Base-by-base conservation (phyloP, 2,113 vertebrate species). In the Mormyrus iriodes region DNA sequence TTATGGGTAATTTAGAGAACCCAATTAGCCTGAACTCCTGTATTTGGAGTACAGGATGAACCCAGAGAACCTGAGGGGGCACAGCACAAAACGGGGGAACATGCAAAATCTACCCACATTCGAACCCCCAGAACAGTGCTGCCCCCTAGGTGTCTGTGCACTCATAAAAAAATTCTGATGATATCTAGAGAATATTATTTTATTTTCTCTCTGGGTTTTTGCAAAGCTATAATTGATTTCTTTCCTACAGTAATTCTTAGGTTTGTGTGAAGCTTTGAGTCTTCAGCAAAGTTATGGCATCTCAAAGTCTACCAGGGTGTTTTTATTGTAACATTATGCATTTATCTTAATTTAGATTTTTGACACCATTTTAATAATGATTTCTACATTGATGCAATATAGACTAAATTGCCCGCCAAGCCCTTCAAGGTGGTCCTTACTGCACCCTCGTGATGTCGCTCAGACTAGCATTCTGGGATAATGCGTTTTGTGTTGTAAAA, bases 401-500 rank as follows among this genome's bases (percentile, higher is more conserved):
- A 35, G 85, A 35, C 31, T 55, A 42, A 87, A 84, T 86, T 90
- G 17, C 9, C 88, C 9, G 39, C 89, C 89, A 39, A 65, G 76
- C 85, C 31, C 53, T 82, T 88, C 65, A 90, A 90, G 85, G 79
- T 90, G 42, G 88, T 39, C 84, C 90, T 91, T 91, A 88, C 91
- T 91, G 49, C 49, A 17, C 69, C 21, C 42, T 88, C 31, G 24
- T 3, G 9, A 27, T 61, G 58, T 42, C 17, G 13, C 44, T 82
- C 82, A 84, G 88, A 89, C 31, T 87, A 89, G 90, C 90, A 90
- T 91, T 79, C 85, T 53, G 24, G 3, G 73, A 65, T 83, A 48
- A 86, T 88, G 90, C 90, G 27, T 91, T 91, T 19, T 85, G 90
- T 92, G 91, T 90, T 89, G 87, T 90, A 88, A 91, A 94, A 93